phyloP scores from a whole-genome alignment of 1,140 invertebrate genomes.

The Philotrypesis tridentata region DNA sequence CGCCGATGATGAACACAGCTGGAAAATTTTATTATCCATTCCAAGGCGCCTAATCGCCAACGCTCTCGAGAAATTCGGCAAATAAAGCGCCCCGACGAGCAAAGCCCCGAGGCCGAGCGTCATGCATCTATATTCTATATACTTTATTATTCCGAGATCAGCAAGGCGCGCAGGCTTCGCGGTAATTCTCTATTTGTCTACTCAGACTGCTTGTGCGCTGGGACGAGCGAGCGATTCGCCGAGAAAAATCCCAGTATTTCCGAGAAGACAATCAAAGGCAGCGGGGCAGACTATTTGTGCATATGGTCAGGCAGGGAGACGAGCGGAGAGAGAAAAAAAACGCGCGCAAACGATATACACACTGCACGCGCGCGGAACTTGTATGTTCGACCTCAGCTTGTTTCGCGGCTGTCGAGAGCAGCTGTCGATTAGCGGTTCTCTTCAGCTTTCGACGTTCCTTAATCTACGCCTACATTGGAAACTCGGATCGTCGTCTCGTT shows the following conservation, averaged over 20 bases:
- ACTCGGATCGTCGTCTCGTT: no score
- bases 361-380: slow-evolving; percentile 53
- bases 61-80: no score
- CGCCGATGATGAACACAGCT: not conserved
- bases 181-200: slow-evolving; percentile 62
- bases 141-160: slow-evolving; percentile 48
- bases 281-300: slow-evolving; percentile 56
- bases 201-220: slow-evolving; percentile 33
- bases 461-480: no score
- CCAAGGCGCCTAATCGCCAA: no score
- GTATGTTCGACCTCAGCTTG: slow-evolving; percentile 59
- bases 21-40: not conserved
- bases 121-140: slow-evolving; percentile 36
- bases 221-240: slow-evolving; percentile 40
- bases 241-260: slow-evolving; percentile 61
- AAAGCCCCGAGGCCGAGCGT: no score
- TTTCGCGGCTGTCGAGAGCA: slow-evolving; percentile 64
- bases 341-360: slow-evolving; percentile 51
- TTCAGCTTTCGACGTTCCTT: no score
- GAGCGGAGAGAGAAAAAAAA: slow-evolving; percentile 48
- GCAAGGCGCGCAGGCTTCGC: slow-evolving; percentile 49
- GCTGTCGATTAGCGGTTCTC: slow-evolving; percentile 68
- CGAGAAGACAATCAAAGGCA: slow-evolving; percentile 68
- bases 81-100: no score
- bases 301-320: slow-evolving; percentile 50